Conservation (phyloP, 2,888 invertebrate species). For the Tineola bisselliella region DNA sequence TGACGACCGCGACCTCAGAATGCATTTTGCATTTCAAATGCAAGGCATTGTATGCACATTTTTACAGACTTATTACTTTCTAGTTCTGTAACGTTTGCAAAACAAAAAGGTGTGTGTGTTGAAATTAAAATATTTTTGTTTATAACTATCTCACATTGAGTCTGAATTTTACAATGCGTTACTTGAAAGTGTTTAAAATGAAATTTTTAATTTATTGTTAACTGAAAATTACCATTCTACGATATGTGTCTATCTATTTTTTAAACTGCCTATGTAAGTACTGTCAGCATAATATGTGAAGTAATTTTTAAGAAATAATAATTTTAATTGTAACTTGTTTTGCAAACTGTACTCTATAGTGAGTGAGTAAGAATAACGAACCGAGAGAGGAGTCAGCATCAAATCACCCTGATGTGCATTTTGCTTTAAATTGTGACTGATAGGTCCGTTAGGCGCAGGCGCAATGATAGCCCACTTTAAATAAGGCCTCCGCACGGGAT, state of each 20-base stretch:
- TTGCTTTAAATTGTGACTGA: slow-evolving; percentile 63
- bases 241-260: too few relatives aligned
- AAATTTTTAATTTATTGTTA: too few relatives aligned
- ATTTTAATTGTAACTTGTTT: slow-evolving; percentile 14
- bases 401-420: slow-evolving; percentile 46
- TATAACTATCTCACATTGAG: too few relatives aligned
- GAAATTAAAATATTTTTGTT: not conserved
- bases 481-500: slow-evolving; percentile 15
- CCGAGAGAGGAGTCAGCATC: slow-evolving; percentile 34
- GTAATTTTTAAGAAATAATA: not conserved
- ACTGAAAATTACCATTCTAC: too few relatives aligned
- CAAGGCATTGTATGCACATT: slow-evolving; percentile 20
- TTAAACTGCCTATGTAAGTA: too few relatives aligned
- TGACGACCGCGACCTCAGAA: slow-evolving; percentile 46
- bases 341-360: slow-evolving; percentile 34
- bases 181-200: too few relatives aligned
- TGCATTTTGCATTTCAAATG: slow-evolving; percentile 30
- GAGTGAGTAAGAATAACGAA: slow-evolving; percentile 36
- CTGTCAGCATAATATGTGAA: not conserved
- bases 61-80: slow-evolving; percentile 17
- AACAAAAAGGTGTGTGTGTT: not conserved
- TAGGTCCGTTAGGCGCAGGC: slow-evolving; percentile 31
- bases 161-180: too few relatives aligned
- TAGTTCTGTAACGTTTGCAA: slow-evolving; percentile 4
- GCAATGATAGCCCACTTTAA: slow-evolving; percentile 18